A percentile compares a stretch with the other conserved stretches of the same genome.
Evolutionary conservation across 1,140 invertebrate genomes (phyloP).

Genomic region (Oryzaephilus surinamensis): DNA sequence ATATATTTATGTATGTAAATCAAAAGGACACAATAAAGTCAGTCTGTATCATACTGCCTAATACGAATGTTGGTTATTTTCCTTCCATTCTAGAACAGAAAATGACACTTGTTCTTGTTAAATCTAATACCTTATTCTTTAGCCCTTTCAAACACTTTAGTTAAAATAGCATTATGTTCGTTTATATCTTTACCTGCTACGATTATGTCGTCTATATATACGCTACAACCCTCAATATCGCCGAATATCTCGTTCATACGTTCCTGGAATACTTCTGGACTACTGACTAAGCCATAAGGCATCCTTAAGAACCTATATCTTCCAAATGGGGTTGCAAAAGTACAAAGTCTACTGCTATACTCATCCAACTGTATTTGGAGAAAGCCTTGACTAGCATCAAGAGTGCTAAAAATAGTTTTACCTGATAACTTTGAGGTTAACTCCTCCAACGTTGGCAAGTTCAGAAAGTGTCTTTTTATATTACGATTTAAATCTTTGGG

Average conservation of each 20-base stretch:
- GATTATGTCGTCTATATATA: too few species aligned
- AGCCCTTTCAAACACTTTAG: conserved; percentile 2
- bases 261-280: conserved; percentile 9
- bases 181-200: background rate
- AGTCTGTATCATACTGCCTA: too few species aligned
- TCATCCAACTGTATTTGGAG: conserved; percentile 15
- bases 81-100: too few species aligned
- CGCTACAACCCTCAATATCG: too few species aligned
- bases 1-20: too few species aligned
- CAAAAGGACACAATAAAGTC: too few species aligned
- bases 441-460: conserved; percentile 28
- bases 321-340: conserved; percentile 13
- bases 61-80: too few species aligned
- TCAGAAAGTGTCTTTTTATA: conserved; percentile 29
- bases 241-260: conserved; percentile 4
- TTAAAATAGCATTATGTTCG: background rate
- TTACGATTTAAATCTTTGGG: conserved; percentile 35
- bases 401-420: conserved; percentile 9
- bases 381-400: conserved; percentile 23
- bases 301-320: conserved; percentile 7
- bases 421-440: conserved; percentile 13
- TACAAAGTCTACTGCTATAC: conserved; percentile 11
- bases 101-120: too few species aligned
- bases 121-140: conserved; percentile 23
- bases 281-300: conserved; percentile 4